These are phyloP conservation scores for Hemichromis elongatus DNA, from an alignment of 2,113 vertebrate genomes.

Conservation along the genomic window DNA sequence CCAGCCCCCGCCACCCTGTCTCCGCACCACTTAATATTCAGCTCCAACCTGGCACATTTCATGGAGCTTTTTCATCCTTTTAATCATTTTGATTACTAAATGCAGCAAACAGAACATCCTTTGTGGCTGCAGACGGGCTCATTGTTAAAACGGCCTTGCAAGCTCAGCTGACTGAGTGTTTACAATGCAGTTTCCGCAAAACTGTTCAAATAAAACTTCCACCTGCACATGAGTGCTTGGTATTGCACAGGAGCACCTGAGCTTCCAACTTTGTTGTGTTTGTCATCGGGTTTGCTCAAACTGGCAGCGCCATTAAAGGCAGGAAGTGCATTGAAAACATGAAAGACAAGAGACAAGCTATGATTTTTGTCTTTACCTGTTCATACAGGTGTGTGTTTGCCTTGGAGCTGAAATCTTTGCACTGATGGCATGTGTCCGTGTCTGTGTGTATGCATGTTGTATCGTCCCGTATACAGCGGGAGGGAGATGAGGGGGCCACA, in stretches of 20 bases:
- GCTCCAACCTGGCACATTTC: conserved; percentile 56
- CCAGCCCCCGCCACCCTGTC: not conserved
- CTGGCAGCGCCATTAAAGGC: not conserved
- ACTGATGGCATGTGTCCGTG: not conserved
- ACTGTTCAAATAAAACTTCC: not conserved
- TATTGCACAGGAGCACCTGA: conserved; percentile 5
- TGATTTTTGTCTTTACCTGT: not conserved
- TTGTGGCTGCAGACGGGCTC: conserved; percentile 26
- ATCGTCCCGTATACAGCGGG: not conserved
- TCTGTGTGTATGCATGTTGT: not conserved
- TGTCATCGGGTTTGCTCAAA: not conserved
- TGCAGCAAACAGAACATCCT: conserved; percentile 47
- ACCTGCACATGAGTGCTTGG: not conserved
- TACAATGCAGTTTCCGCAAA: not conserved
- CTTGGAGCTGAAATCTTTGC: not conserved
- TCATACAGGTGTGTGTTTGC: conserved; percentile 12
- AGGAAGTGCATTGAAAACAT: not conserved
- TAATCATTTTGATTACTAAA: conserved; percentile 52
- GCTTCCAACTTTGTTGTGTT: not conserved
- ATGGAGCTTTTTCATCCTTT: conserved; percentile 61
- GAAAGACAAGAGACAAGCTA: not conserved
- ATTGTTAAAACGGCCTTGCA: not conserved
- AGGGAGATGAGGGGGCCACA: not conserved
- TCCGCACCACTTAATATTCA: conserved; percentile 55
- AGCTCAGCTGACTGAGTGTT: not conserved